Percentiles rank a stretch among this genome's conserved stretches.
Evolutionary conservation across 2,797 vertebrate species (phyloP).

Genomic region (Zenarchopterus dispar): DNA sequence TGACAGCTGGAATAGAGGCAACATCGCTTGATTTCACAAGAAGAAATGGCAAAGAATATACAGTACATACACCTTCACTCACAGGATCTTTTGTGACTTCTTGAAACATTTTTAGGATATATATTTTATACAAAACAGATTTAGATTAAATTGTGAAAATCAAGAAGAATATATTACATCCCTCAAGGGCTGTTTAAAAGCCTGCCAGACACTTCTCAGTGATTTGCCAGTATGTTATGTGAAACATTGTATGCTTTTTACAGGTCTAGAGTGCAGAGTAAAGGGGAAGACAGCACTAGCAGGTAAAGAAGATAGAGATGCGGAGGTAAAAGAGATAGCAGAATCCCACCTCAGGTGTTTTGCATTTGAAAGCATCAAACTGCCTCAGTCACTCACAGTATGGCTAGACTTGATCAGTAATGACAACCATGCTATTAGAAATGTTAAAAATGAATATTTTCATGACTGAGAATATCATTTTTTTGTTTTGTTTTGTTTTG

Average conservation of each 20-base stretch:
- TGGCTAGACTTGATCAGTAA: conserved; percentile 31
- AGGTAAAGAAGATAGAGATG: conserved; percentile 23
- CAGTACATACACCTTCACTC: background rate
- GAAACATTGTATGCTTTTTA: conserved; percentile 32
- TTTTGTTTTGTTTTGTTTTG: too few species aligned
- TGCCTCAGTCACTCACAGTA: conserved; percentile 23
- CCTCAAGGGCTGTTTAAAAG: conserved; percentile 12
- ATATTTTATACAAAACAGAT: background rate
- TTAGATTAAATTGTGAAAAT: conserved; percentile 19
- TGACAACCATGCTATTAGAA: conserved; percentile 31
- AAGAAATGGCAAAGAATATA: background rate
- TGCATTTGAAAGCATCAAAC: conserved; percentile 27
- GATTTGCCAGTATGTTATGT: conserved; percentile 40
- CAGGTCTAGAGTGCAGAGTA: conserved; percentile 12
- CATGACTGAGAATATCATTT: conserved; percentile 21
- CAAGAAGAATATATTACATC: conserved; percentile 1
- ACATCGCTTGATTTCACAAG: conserved; percentile 1
- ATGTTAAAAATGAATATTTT: conserved; percentile 12
- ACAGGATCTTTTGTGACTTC: conserved; percentile 10
- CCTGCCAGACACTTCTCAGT: conserved; percentile 1
- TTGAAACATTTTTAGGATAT: conserved; percentile 10
- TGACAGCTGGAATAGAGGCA: conserved; percentile 7
- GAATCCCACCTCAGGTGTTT: conserved; percentile 35
- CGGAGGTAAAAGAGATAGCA: conserved; percentile 17
- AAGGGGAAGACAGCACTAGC: conserved; percentile 24